phyloP scores from a whole-genome alignment of 1,140 invertebrate genomes.

The Nixonia krombeini region DNA sequence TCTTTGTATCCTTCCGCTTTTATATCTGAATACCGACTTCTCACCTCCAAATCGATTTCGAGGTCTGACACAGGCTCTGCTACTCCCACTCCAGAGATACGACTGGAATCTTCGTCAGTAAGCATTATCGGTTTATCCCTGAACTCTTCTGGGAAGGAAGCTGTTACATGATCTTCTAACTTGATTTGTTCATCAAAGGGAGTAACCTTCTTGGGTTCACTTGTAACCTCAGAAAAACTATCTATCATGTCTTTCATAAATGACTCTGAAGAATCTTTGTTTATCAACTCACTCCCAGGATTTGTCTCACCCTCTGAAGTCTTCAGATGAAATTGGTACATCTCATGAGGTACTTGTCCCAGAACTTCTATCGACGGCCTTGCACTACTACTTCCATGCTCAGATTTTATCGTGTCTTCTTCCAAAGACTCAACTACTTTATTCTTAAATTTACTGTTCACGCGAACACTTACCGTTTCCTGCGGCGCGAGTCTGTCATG shows the following conservation, averaged over 20 bases:
- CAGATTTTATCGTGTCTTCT: conserved; percentile 16
- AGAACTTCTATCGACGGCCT: conserved; percentile 57
- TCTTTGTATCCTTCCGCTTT: conserved; percentile 30
- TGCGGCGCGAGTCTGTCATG: conserved; percentile 60
- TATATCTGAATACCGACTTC: conserved; percentile 56
- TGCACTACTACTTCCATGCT: background rate
- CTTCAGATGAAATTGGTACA: conserved; percentile 56
- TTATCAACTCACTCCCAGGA: no score
- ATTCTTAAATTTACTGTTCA: conserved; percentile 64
- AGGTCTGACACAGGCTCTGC: conserved; percentile 62
- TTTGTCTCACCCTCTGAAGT: conserved; percentile 29
- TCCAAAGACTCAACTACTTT: conserved; percentile 48
- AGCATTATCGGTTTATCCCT: conserved; percentile 17
- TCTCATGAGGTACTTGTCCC: conserved; percentile 57
- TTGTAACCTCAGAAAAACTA: conserved; percentile 1
- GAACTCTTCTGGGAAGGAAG: background rate
- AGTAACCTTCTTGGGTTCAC: conserved; percentile 7
- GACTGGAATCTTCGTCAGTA: conserved; percentile 17
- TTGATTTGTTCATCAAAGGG: background rate
- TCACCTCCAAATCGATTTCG: conserved; percentile 59
- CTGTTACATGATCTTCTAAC: background rate
- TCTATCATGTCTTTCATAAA: no score
- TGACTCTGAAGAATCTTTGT: no score
- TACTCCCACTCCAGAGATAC: conserved; percentile 56
- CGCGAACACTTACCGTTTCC: conserved; percentile 55